These are phyloP conservation scores for Drosophila funebris DNA, from an alignment of 1,140 invertebrate species.

Conservation along the genomic window DNA sequence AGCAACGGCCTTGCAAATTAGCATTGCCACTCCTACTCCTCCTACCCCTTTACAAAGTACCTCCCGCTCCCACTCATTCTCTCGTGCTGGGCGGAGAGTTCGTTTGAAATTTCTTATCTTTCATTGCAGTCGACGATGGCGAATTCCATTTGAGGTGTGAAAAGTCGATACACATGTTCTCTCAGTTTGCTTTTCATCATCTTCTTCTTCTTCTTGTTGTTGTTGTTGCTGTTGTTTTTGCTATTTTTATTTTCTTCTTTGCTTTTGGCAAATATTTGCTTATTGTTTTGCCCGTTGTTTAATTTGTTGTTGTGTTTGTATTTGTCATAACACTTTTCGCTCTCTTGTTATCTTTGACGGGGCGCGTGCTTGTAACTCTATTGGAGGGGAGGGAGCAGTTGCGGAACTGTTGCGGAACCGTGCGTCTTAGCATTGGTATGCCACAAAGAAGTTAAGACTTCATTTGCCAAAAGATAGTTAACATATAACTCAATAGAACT, in stretches of 20 bases:
- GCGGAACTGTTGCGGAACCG: background rate
- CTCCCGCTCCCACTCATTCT: background rate
- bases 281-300: constrained; percentile 58
- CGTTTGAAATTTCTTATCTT: constrained; percentile 36
- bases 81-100: background rate
- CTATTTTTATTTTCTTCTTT: constrained; percentile 13
- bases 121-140: constrained; percentile 24
- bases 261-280: constrained; percentile 49
- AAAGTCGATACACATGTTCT: constrained; percentile 70
- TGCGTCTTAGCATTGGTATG: background rate
- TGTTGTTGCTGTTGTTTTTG: no score
- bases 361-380: background rate
- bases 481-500: no score
- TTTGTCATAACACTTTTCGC: constrained; percentile 50
- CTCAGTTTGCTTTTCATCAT: background rate
- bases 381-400: background rate
- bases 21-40: constrained; percentile 33
- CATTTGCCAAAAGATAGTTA: no score
- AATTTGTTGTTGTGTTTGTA: constrained; percentile 43
- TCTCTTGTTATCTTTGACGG: constrained; percentile 28
- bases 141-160: constrained; percentile 61
- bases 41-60: background rate
- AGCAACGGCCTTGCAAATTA: constrained; percentile 70
- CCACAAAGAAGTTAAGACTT: background rate
- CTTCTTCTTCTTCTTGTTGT: no score